Evolutionary conservation across 2,113 vertebrate species (phyloP).

Genomic region (Microtus ochrogaster): DNA sequence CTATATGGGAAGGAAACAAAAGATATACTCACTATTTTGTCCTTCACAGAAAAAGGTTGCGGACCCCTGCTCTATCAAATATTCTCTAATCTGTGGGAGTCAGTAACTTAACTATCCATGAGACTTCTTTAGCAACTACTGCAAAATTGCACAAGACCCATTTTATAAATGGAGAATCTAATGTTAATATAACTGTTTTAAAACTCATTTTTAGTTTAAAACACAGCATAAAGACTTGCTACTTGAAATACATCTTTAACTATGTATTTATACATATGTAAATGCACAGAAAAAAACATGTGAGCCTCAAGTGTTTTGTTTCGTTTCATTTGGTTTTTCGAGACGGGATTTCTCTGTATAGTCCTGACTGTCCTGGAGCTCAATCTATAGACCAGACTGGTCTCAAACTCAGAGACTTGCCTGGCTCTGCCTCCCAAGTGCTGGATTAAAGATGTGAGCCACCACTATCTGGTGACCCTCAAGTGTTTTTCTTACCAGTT

Average conservation of each 20-base stretch:
- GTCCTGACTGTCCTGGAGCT: background rate
- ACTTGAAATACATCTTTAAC: slow-evolving; percentile 15
- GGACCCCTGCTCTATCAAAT: background rate
- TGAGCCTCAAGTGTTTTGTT: background rate
- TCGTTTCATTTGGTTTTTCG: background rate
- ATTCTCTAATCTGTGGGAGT: background rate
- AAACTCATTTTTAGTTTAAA: slow-evolving; percentile 48
- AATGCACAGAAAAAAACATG: background rate
- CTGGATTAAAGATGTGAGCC: background rate
- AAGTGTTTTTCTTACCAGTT: slow-evolving; percentile 90
- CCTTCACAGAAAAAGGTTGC: background rate
- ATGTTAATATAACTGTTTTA: background rate
- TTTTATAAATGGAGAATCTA: slow-evolving; percentile 19
- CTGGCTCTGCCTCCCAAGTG: background rate
- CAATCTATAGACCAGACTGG: background rate
- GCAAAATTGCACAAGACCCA: background rate
- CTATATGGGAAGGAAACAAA: background rate
- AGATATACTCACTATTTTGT: background rate
- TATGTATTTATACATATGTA: background rate
- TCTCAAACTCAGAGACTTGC: background rate
- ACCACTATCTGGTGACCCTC: background rate
- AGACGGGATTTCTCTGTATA: background rate
- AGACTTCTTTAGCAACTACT: background rate
- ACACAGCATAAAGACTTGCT: background rate
- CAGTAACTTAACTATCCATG: slow-evolving; percentile 1